phyloP scores from a whole-genome alignment of 2,797 vertebrate genomes.

The Enteromius afrohamiltoni region DNA sequence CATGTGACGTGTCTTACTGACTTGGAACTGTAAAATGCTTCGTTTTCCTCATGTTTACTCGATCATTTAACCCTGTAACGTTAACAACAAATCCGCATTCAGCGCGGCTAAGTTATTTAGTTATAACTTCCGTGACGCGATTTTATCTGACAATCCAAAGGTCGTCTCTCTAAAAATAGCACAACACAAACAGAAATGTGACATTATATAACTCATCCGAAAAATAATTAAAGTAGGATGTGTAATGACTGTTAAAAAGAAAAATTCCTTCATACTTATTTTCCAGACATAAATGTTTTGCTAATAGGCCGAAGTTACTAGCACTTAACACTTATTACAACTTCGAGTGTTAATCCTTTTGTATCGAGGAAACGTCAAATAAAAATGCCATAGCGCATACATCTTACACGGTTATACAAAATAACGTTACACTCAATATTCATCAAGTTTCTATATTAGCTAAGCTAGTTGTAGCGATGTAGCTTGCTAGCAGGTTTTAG shows the following conservation, averaged over 20 bases:
- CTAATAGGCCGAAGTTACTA: conserved; percentile 14
- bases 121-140: not conserved
- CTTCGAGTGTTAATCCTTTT: not conserved
- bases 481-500: conserved; percentile 58
- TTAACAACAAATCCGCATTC: not conserved
- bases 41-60: not conserved
- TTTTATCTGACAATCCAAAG: conserved; percentile 9
- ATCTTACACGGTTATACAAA: not conserved
- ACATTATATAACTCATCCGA: not conserved
- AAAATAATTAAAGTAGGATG: too few species aligned
- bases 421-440: not conserved
- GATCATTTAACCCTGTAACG: not conserved
- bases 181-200: not conserved
- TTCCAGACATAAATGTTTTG: not conserved
- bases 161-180: conserved; percentile 13
- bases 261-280: not conserved
- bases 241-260: not conserved
- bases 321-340: not conserved
- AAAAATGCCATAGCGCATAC: not conserved
- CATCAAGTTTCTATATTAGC: not conserved
- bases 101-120: not conserved
- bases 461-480: conserved; percentile 37
- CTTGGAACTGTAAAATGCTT: not conserved
- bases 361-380: not conserved
- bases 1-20: not conserved